Percentiles rank a stretch among this genome's conserved stretches.
phyloP scores from a whole-genome alignment of 2,888 invertebrate genomes.

The Agrilus mali region DNA sequence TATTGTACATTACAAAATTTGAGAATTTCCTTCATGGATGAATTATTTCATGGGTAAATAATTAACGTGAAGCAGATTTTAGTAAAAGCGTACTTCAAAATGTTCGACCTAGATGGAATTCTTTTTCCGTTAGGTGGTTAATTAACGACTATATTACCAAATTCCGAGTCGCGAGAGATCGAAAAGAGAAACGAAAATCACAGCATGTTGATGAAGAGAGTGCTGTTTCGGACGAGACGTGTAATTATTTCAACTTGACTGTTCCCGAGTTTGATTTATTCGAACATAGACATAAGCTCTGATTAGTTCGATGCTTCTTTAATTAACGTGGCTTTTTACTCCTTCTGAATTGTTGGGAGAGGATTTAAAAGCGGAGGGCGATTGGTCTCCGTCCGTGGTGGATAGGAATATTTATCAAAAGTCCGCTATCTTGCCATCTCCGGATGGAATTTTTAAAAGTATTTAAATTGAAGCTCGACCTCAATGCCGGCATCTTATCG shows the following conservation, averaged over 20 bases:
- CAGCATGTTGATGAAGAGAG: slow-evolving; percentile 31
- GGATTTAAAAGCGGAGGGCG: slow-evolving; percentile 24
- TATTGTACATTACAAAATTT: too few relatives aligned
- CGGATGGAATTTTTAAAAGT: slow-evolving; percentile 4
- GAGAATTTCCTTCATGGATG: too few relatives aligned
- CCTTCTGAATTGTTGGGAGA: slow-evolving; percentile 23
- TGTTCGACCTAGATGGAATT: not conserved
- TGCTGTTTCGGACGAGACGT: slow-evolving; percentile 35
- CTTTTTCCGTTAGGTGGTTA: slow-evolving; percentile 26
- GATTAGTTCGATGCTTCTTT: slow-evolving; percentile 39
- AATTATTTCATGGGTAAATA: too few relatives aligned
- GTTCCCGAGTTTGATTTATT: slow-evolving; percentile 37
- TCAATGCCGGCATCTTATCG: too few relatives aligned
- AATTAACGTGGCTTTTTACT: slow-evolving; percentile 34
- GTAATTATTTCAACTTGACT: slow-evolving; percentile 37
- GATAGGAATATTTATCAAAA: slow-evolving; percentile 18
- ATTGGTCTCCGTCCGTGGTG: slow-evolving; percentile 9
- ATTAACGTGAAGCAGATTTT: too few relatives aligned
- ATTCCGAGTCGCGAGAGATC: slow-evolving; percentile 20
- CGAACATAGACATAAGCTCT: slow-evolving; percentile 34
- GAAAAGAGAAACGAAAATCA: slow-evolving; percentile 12
- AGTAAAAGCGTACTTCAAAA: too few relatives aligned
- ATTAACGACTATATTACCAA: slow-evolving; percentile 33
- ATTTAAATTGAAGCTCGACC: slow-evolving; percentile 3
- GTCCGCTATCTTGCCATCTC: slow-evolving; percentile 21